Evolutionary conservation across 2,113 vertebrate genomes (phyloP), one percentile per base, ranked within the genome.

Genomic region (Cariama cristata): DNA sequence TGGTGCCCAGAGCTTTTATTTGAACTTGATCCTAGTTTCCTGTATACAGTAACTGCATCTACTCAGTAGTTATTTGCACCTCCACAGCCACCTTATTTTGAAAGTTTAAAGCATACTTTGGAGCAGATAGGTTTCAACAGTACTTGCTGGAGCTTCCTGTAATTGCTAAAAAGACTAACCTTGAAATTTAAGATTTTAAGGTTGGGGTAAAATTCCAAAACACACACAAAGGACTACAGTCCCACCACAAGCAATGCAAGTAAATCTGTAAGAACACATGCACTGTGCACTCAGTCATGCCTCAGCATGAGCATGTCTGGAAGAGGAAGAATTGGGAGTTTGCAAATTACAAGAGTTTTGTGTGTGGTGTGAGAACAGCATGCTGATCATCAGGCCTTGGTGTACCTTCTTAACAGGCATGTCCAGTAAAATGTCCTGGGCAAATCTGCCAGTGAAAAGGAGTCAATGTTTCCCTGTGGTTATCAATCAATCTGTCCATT

Each of bases 11-110:
- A 93, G 80, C 50, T 97, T 96, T 96, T 94, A 96, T 97, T 89
- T 96, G 91, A 98, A 98, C 93, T 96, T 97, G 96, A 98, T 97
- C 97, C 62, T 38, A 47, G 86, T 90, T 98, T 98, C 96, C 95
- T 97, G 96, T 95, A 49, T 76, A 96, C 90, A 93, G 95, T 98
- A 91, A 96, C 94, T 93, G 83, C 97, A 97, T 96, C 97, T 95
- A 38, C 95, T 93, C 67, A 22, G 62, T 22, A 55, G 82, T 33
- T 63, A 72, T 53, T 95, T 97, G 81, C 87, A 91, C 87, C 97
- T 97, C 90, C 86, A 96, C 67, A 85, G 83, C 85, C 77, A 93
- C 91, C 90, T 94, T 84, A 71, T 94, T 96, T 96, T 83, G 79
- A 90, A 96, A 86, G 91, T 90, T 94, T 95, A 82, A 95, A 82